These are phyloP conservation scores for Pseudopleuronectes americanus DNA, from an alignment of 2,797 vertebrate species.

Conservation along the genomic window DNA sequence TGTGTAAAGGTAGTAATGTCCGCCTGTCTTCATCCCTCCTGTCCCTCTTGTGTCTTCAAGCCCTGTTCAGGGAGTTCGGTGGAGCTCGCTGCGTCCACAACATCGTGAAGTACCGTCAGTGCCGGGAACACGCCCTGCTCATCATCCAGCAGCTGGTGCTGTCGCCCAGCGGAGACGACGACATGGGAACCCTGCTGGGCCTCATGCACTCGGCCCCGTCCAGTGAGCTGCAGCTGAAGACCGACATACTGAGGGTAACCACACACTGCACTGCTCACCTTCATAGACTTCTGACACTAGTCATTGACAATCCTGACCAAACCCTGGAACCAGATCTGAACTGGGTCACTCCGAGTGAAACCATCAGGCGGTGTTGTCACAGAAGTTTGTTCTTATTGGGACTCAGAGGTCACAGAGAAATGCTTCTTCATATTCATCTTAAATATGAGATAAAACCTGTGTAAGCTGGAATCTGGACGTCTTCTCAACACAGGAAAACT, in stretches of 20 bases:
- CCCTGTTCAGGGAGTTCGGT: conserved; percentile 96
- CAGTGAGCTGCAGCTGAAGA: conserved; percentile 94
- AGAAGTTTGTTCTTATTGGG: too few relatives aligned
- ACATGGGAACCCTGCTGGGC: conserved; percentile 97
- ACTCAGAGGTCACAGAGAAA: too few relatives aligned
- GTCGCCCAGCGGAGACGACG: conserved; percentile 95
- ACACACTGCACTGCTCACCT: too few relatives aligned
- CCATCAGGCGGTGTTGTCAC: too few relatives aligned
- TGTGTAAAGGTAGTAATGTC: too few relatives aligned
- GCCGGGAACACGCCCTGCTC: conserved; percentile 94
- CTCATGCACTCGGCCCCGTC: conserved; percentile 97
- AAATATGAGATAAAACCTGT: too few relatives aligned
- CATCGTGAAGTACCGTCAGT: conserved; percentile 97
- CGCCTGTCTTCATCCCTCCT: background rate
- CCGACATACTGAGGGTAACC: conserved; percentile 92
- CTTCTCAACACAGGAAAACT: background rate
- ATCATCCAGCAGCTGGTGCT: conserved; percentile 97
- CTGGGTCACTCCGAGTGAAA: too few relatives aligned
- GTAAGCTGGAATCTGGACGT: too few relatives aligned
- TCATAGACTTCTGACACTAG: too few relatives aligned
- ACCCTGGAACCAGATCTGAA: too few relatives aligned
- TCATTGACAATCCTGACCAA: too few relatives aligned
- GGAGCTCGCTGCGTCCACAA: conserved; percentile 97
- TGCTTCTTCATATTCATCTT: too few relatives aligned
- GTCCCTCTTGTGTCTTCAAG: conserved; percentile 59